Conservation (phyloP, 2,888 invertebrate species). For the Nemotelus nigrinus region DNA sequence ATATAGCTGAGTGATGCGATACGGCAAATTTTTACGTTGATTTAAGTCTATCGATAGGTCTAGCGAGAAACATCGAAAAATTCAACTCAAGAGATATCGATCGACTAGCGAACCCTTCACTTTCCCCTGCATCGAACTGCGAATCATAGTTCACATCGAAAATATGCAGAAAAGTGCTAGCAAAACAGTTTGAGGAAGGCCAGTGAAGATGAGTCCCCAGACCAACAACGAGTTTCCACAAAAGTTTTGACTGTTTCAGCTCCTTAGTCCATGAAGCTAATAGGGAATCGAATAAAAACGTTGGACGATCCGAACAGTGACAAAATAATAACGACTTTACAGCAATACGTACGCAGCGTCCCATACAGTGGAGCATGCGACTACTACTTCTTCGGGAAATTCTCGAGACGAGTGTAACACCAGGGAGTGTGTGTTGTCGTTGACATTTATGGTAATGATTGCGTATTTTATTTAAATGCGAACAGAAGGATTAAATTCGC, state of each 20-base stretch:
- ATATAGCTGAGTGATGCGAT: no score
- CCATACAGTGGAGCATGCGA: not conserved
- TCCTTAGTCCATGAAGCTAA: no score
- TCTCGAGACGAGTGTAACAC: slow-evolving; percentile 49
- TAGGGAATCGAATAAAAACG: not conserved
- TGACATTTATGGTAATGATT: slow-evolving; percentile 52
- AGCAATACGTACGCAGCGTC: not conserved
- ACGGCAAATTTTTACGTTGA: no score
- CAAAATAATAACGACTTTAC: slow-evolving; percentile 12
- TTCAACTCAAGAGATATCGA: no score
- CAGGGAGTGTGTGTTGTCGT: slow-evolving; percentile 50
- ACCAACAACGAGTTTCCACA: not conserved
- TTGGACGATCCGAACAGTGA: not conserved
- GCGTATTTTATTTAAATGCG: slow-evolving; percentile 52
- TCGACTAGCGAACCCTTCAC: no score
- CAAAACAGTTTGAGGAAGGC: slow-evolving; percentile 10
- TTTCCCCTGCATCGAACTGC: no score
- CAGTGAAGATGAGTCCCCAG: slow-evolving; percentile 3
- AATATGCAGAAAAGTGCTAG: not conserved
- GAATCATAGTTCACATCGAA: slow-evolving; percentile 45
- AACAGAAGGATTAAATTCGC: slow-evolving; percentile 45
- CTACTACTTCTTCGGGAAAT: slow-evolving; percentile 22
- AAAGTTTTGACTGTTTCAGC: no score
- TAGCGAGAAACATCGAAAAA: no score
- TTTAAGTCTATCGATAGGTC: no score